Percentiles rank a stretch among this genome's conserved stretches.
These are phyloP conservation scores for Rhyacophila brunnea DNA, from an alignment of 1,140 invertebrate genomes.

Conservation along the genomic window DNA sequence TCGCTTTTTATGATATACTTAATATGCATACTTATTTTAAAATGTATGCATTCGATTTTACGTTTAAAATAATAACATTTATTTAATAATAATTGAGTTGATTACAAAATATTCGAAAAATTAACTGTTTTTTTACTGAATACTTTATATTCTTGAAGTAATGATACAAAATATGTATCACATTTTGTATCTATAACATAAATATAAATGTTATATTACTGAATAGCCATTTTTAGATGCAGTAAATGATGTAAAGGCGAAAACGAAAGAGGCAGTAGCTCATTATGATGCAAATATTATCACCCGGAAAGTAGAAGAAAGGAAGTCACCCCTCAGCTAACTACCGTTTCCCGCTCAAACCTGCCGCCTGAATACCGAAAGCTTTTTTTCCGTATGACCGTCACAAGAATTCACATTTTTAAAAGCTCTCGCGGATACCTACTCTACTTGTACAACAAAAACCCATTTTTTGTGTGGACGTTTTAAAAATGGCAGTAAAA, in stretches of 20 bases:
- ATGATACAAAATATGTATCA: too few relatives aligned
- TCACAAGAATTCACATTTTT: constrained; percentile 1
- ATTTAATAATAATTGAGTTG: too few relatives aligned
- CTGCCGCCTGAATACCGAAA: constrained; percentile 18
- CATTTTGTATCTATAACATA: too few relatives aligned
- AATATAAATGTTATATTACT: too few relatives aligned
- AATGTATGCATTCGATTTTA: too few relatives aligned
- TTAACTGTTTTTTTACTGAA: too few relatives aligned
- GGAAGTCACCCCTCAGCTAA: constrained; percentile 6
- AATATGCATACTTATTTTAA: too few relatives aligned
- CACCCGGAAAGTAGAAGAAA: constrained; percentile 8
- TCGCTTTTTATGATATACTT: too few relatives aligned
- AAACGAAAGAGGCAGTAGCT: background rate
- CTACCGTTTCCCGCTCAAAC: constrained; percentile 14
- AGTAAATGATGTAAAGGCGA: background rate
- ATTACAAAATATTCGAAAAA: too few relatives aligned
- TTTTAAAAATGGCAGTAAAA: constrained; percentile 4
- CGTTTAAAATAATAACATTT: too few relatives aligned
- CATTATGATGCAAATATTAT: constrained; percentile 27
- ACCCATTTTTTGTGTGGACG: background rate
- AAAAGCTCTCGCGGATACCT: constrained; percentile 7
- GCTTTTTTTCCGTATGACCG: background rate
- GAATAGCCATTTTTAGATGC: too few relatives aligned
- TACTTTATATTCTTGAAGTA: too few relatives aligned
- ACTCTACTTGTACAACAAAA: background rate